These are phyloP conservation scores for Diplosoma virens DNA, from an alignment of 23 tunicate genomes.

Conservation along the genomic window DNA sequence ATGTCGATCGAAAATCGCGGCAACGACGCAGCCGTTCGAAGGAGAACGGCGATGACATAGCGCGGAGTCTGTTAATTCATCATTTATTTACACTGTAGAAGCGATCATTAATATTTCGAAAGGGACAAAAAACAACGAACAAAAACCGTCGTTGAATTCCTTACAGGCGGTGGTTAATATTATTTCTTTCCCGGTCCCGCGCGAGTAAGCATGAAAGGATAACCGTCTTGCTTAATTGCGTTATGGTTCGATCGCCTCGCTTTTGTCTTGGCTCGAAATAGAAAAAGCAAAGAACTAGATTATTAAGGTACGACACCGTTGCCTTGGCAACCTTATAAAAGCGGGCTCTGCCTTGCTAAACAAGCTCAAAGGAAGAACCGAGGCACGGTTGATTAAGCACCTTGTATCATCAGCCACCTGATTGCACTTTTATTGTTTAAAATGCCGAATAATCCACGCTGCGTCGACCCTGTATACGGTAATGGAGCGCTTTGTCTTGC, in stretches of 20 bases:
- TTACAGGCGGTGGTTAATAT: background rate
- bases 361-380: background rate
- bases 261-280: background rate
- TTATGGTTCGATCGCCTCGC: background rate
- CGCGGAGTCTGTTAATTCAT: conserved; percentile 21
- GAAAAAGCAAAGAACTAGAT: conserved; percentile 11
- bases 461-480: conserved; percentile 1
- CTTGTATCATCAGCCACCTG: background rate
- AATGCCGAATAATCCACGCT: conserved; percentile 27
- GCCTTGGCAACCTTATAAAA: conserved; percentile 13
- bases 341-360: background rate
- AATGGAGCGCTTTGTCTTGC: conserved; percentile 1
- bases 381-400: conserved; percentile 14
- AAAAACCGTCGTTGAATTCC: too few relatives aligned
- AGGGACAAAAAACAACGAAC: conserved; percentile 21
- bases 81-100: conserved; percentile 11
- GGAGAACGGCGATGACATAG: background rate
- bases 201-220: conserved; percentile 2
- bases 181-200: background rate
- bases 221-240: conserved; percentile 4
- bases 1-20: background rate
- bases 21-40: background rate
- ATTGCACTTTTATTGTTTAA: conserved; percentile 29
- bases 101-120: conserved; percentile 17
- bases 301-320: background rate